Conservation (phyloP, 30 jellyfish, hydroid and myxozoan species). For the Hydractinia echinata region DNA sequence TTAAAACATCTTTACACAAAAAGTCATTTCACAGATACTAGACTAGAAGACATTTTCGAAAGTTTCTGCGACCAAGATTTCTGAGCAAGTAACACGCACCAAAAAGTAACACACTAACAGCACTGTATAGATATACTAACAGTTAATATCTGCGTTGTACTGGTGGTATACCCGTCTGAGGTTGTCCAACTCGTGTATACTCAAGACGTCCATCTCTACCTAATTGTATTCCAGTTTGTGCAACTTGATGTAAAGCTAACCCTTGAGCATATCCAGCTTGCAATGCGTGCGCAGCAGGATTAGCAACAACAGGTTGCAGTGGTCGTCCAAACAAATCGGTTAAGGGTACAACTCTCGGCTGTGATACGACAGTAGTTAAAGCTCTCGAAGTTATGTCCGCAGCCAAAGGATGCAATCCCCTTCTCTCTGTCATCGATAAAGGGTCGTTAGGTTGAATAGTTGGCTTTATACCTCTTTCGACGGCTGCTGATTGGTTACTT, state of each 20-base stretch:
- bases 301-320: constrained; percentile 19
- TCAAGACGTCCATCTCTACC: constrained; percentile 32
- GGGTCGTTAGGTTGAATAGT: background rate
- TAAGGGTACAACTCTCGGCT: constrained; percentile 11
- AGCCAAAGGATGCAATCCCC: constrained; percentile 42
- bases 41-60: no score
- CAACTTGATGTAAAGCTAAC: constrained; percentile 19
- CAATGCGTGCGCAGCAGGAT: constrained; percentile 29
- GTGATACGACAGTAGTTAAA: constrained; percentile 19
- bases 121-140: no score
- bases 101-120: no score
- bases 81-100: no score
- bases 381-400: constrained; percentile 29
- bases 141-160: background rate
- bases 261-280: constrained; percentile 51
- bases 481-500: background rate
- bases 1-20: no score
- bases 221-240: constrained; percentile 25
- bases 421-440: constrained; percentile 28
- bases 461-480: constrained; percentile 13
- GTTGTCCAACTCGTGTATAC: constrained; percentile 27
- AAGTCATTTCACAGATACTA: no score
- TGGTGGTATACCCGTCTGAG: constrained; percentile 4
- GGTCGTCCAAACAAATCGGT: constrained; percentile 36
- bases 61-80: no score